phyloP scores from a whole-genome alignment of 2,113 vertebrate species.

The Python bivittatus region DNA sequence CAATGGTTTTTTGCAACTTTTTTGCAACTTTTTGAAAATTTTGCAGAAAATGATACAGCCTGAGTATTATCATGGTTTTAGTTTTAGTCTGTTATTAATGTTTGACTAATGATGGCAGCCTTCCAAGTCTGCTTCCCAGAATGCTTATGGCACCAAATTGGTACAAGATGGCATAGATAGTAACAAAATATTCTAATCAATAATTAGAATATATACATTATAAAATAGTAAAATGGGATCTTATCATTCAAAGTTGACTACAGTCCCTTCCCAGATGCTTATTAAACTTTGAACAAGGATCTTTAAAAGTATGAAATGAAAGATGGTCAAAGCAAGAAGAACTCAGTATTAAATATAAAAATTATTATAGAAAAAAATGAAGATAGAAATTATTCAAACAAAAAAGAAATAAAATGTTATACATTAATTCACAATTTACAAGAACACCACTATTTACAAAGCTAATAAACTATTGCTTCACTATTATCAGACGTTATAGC shows the following conservation, averaged over 20 bases:
- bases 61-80: too few relatives aligned
- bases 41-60: too few relatives aligned
- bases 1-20: too few relatives aligned
- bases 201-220: too few relatives aligned
- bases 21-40: too few relatives aligned
- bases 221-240: neutral
- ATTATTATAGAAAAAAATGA: neutral
- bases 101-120: too few relatives aligned
- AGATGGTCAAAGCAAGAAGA: constrained; percentile 14
- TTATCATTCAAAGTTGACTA: neutral
- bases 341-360: neutral
- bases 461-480: constrained; percentile 15
- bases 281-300: neutral
- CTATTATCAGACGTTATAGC: neutral
- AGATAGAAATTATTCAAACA: constrained; percentile 13
- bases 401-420: neutral
- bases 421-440: constrained; percentile 8
- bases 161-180: too few relatives aligned
- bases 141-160: too few relatives aligned
- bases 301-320: constrained; percentile 30
- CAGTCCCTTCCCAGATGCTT: neutral
- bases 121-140: too few relatives aligned
- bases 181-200: too few relatives aligned
- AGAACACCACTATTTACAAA: neutral
- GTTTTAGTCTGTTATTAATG: too few relatives aligned